Evolutionary conservation across 2,888 invertebrate genomes (phyloP), one percentile per base, ranked within the genome.

Genomic region (Ganaspis brasiliensis): DNA sequence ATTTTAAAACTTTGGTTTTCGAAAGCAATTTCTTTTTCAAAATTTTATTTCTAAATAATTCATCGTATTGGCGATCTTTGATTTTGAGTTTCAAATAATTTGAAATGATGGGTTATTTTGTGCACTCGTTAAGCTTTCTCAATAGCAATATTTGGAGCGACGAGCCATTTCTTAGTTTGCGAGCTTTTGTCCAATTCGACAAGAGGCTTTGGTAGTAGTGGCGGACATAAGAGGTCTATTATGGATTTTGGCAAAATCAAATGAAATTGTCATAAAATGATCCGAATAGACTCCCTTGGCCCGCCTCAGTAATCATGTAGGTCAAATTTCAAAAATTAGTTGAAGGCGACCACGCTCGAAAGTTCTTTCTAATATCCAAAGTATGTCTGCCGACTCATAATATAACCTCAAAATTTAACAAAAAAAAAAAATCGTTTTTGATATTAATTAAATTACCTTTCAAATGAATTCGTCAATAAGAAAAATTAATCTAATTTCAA

Each of bases 231-330:
- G 67, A 67, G 45, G 24, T 67, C 67, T 45, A 67, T 67, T 45
- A 45, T 24, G 26, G 67, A 24, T 67, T 45, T 67, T n/a, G 67
- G 45, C 21, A 9, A 67, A 67, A 67, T 67, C n/a, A 67, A 67
- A 45, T 49, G 24, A 67, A 67, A 67, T 67, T 67, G 67, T 45
- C 45, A 67, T 67, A 40, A 45, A 21, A 45, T 67, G 67, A 67
- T 67, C 45, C 26, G 24, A 67, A 67, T 45, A 67, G 45, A 45
- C 45, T 67, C 67, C 45, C 24, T 24, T 26, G 1, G 21, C 21
- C 45, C 45, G 45, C 24, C n/a, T 67, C 45, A 45, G 16, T 67
- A 40, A 37, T 67, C 45, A 67, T 67, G 14, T 67, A 67, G 67
- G 26, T 67, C 67, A 59, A 35, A 59, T 67, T 67, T 45, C n/a